These are phyloP conservation scores for Rostratula benghalensis DNA, from an alignment of 2,113 vertebrate species.

Conservation along the genomic window DNA sequence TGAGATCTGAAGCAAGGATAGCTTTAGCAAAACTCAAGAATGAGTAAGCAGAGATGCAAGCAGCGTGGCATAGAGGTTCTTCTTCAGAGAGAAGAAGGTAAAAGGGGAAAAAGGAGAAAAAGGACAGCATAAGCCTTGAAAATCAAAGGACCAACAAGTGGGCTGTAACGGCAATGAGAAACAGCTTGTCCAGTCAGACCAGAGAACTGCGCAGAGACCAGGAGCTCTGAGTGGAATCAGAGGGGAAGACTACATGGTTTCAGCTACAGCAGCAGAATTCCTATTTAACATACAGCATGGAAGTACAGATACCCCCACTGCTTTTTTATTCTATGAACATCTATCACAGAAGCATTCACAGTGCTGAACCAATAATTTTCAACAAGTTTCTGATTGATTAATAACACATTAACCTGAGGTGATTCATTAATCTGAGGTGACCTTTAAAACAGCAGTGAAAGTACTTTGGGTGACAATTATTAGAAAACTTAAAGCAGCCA, in stretches of 20 bases:
- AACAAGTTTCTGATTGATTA: not conserved
- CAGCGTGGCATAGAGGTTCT: not conserved
- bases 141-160: not conserved
- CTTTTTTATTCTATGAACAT: not conserved
- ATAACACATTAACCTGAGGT: constrained; percentile 1
- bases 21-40: accelerated
- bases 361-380: not conserved
- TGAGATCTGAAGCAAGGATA: not conserved
- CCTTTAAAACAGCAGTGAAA: constrained; percentile 9
- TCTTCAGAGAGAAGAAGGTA: not conserved
- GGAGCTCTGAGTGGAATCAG: not conserved
- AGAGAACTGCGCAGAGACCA: not conserved
- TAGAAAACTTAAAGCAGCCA: not conserved
- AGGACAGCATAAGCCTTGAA: not conserved
- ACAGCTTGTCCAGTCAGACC: not conserved
- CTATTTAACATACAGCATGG: not conserved
- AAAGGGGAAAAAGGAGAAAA: not conserved
- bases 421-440: not conserved
- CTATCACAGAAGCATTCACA: not conserved
- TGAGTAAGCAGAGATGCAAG: not conserved
- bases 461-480: not conserved
- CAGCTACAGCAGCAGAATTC: not conserved
- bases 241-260: not conserved
- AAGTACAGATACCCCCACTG: not conserved
- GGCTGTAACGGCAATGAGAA: not conserved